Base-by-base conservation (phyloP, 2,888 invertebrate genomes). In the Galerucella nymphaeae region DNA sequence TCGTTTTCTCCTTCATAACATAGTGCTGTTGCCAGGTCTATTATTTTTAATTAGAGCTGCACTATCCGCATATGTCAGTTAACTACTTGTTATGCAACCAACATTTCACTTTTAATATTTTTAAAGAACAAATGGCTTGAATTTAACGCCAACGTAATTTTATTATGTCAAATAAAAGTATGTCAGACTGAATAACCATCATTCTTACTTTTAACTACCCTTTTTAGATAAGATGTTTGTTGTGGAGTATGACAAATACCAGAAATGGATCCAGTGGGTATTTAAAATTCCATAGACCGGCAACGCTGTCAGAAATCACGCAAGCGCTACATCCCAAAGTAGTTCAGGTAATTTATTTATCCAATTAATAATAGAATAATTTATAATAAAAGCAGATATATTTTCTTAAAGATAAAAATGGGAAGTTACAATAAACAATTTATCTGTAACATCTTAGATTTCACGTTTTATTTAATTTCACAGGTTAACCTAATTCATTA, bases 1-100 rank as follows among this genome's bases (percentile, higher is more conserved):
- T 73, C 71, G 77, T 77, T 76, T 77, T 73, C 73, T 76, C 59
- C 58, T 73, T 59, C 66, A 59, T 71, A 63, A 72, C 38, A 18
- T 10, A 30, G 30, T 10, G 11, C 4, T 16, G 61, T 61, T 61
- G 61, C 61, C 61, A 30, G 16, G 0, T 16, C 16, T 53, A 18
- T 9, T 16, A 0, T 53, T 53, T 53, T 8, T 8, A 16, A 30
- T 30, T 30, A 30, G 23, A 30, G 5, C 23, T 30, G 23, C 5
- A 30, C 4, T 30, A 30, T 5, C 5, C 4, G 5, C 4, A 30
- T 5, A 30, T 30, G 23, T 30, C 23, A 30, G 2, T 30, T 30
- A 30, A 30, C 23, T 30, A 5, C 0, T 30, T 30, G 23, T 30
- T 30, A 30, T 30, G 23, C 23, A 30, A 30, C 23, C 23, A 30